Evolutionary conservation across 2,888 invertebrate species (phyloP), one percentile per base, ranked within the genome.

Genomic region (Leucoma salicis): DNA sequence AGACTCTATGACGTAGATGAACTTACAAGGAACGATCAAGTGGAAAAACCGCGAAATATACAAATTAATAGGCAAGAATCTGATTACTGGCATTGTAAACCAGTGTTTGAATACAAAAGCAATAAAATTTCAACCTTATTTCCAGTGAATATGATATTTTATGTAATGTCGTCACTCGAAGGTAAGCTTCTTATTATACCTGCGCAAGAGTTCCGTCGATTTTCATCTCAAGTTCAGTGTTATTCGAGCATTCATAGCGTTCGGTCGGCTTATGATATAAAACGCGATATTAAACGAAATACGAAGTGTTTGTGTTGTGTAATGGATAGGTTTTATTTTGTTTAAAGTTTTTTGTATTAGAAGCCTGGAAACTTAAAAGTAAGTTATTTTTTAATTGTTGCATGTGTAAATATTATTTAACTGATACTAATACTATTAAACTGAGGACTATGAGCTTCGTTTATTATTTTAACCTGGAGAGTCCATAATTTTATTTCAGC

Each of bases 211-310:
- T 63, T 31, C 29, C 14, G 31, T 15, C 33, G 40, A 43, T 57
- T 60, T 49, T 48, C 49, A 58, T 61, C 62, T 70, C 82, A 83
- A 83, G 83, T 84, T 84, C 83, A 84, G 83, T 84, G 82, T 76
- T 82, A 81, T 54, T 55, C 50, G 58, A 73, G 59, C 74, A 63
- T 67, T 71, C 71, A 66, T 41, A 33, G 53, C 44, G 57, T 46
- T 60, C 57, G 74, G 66, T 72, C 78, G 74, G 62, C 59, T 52
- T 49, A 33, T 41, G 37, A 28, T 28, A 34, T 48, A 39, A 51
- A 55, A 50, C 51, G 55, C 46, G 25, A 42, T 13, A 64, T 15
- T 67, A 57, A 56, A 57, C 46, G 60, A 68, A 56, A 55, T 15
- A 57, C 46, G 60, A 60, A 63, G 69, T 66, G 59, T 49, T 46